Evolutionary conservation across 2,888 invertebrate genomes (phyloP).

Genomic region (Hyposoter didymator): DNA sequence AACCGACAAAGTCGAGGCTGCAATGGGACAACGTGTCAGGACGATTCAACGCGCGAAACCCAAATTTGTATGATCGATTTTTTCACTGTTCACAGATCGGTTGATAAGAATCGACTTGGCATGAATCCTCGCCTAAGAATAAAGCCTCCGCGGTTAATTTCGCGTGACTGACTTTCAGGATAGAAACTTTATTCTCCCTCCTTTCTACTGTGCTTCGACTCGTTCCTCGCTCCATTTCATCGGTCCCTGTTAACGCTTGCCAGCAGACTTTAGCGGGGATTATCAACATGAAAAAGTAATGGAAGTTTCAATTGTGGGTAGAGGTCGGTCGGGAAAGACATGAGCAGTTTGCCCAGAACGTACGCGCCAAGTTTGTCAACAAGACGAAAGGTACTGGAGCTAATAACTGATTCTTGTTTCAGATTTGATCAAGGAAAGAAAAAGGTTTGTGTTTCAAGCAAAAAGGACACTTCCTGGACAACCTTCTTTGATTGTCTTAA

Average conservation of each 20-base stretch:
- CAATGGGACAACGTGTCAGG: neutral
- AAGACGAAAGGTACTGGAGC: neutral
- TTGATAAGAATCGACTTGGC: neutral
- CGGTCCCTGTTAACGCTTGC: constrained; percentile 12
- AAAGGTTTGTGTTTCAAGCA: neutral
- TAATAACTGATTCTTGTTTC: neutral
- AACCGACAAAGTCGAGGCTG: neutral
- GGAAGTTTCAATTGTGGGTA: constrained; percentile 63
- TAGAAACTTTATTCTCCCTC: constrained; percentile 25
- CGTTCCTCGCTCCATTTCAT: constrained; percentile 7
- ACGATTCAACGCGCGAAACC: neutral
- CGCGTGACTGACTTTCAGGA: constrained; percentile 9
- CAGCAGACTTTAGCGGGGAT: constrained; percentile 19
- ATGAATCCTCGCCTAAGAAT: neutral
- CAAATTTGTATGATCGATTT: constrained; percentile 12
- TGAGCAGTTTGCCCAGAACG: neutral
- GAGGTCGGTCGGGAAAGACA: neutral
- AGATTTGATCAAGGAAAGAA: neutral
- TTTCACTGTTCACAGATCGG: neutral
- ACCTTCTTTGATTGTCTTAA: constrained; percentile 51
- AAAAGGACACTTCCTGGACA: constrained; percentile 8
- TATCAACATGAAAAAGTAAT: constrained; percentile 59
- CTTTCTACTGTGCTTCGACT: neutral
- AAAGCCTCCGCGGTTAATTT: constrained; percentile 1
- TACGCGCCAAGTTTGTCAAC: neutral